phyloP scores from a whole-genome alignment of 2,888 invertebrate species.

The Didymodactylos carnosus region DNA sequence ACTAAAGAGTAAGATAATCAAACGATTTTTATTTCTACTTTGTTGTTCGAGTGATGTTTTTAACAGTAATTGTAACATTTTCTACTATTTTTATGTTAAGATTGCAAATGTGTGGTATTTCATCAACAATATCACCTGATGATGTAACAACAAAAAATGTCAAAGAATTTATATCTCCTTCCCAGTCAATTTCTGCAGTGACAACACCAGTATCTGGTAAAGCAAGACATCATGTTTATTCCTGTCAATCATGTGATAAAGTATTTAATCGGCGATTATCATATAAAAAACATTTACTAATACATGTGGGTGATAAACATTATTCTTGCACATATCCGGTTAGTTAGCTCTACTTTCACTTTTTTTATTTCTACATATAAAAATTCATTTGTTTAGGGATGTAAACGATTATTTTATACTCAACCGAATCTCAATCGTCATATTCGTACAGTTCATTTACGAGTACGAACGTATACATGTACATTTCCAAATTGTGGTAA shows the following conservation, averaged over 20 bases:
- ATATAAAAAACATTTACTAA: not conserved
- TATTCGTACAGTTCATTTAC: not conserved
- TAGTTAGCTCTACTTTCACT: not conserved
- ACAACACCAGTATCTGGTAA: not conserved
- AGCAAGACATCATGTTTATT: too few species aligned
- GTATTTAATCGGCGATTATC: not conserved
- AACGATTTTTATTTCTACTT: not conserved
- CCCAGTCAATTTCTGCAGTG: not conserved
- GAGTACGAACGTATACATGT: not conserved
- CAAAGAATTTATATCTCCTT: not conserved
- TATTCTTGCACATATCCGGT: not conserved
- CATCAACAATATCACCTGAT: too few species aligned
- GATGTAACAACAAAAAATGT: too few species aligned
- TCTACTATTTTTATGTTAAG: too few species aligned
- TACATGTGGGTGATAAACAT: not conserved
- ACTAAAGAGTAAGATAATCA: not conserved
- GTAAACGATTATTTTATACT: not conserved
- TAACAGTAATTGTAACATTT: too few species aligned
- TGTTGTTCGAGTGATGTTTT: not conserved
- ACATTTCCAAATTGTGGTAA: not conserved
- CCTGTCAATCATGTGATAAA: not conserved
- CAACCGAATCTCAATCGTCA: not conserved
- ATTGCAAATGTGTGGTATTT: too few species aligned
- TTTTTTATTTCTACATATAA: not conserved
- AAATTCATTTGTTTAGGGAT: not conserved